Base-by-base conservation (phyloP, 2,888 invertebrate genomes). In the Acronicta leporina region DNA sequence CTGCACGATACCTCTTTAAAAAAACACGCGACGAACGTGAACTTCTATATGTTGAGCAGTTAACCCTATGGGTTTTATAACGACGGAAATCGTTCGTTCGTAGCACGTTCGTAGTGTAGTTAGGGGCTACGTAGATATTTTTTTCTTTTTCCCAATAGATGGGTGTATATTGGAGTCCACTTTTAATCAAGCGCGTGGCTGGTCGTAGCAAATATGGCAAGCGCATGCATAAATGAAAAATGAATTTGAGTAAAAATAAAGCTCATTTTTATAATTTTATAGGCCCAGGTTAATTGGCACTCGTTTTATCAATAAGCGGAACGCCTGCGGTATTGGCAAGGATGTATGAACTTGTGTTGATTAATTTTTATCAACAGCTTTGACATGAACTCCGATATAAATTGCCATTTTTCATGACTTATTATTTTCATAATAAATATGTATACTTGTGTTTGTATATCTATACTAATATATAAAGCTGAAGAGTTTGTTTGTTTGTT, bases 361-460 rank as follows among this genome's bases (percentile, higher is more conserved):
- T 83, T 79, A 74, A 77, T 80, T 81, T 82, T 79, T 76, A 67
- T 71, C 63, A 61, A 68, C 47, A 57, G 50, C 57, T 75, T 68
- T 71, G 66, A 72, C 64, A 68, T 63, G 68, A 73, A 77, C 73
- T 78, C 71, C 53, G 59, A 68, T 75, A 75, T 79, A 79, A 77
- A 75, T 72, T 77, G 71, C 68, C 63, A 70, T 70, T 74, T 69
- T 75, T 71, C 72, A 67, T 73, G 77, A 80, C n/a, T n/a, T n/a
- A n/a, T n/a, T n/a, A n/a, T n/a, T n/a, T n/a, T n/a, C n/a, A n/a
- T n/a, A n/a, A n/a, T n/a, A n/a, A n/a, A n/a, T n/a, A n/a, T n/a
- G n/a, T n/a, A n/a, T n/a, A n/a, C n/a, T n/a, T n/a, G n/a, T n/a
- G n/a, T n/a, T n/a, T n/a, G n/a, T n/a, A n/a, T n/a, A n/a, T n/a